Evolutionary conservation across 2,797 vertebrate species (phyloP).

Genomic region (Hemibagrus guttatus): DNA sequence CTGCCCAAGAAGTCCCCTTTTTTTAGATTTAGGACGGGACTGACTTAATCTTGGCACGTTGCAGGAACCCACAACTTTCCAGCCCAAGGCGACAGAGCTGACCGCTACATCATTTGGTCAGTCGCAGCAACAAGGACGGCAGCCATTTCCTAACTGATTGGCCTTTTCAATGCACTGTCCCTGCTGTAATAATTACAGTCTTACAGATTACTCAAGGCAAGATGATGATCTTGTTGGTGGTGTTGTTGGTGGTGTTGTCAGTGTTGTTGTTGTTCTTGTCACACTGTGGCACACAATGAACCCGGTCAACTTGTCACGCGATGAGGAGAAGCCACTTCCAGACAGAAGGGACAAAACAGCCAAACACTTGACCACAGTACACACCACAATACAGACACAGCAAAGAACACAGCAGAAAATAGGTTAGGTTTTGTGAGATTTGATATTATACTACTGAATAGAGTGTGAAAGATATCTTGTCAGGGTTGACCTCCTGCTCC

Average conservation of each 20-base stretch:
- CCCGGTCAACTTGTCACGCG: conserved; percentile 41
- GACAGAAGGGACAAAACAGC: conserved; percentile 34
- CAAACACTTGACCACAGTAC: conserved; percentile 38
- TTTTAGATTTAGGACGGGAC: conserved; percentile 65
- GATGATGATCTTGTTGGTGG: conserved; percentile 44
- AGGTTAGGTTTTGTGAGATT: conserved; percentile 29
- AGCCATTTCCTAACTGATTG: conserved; percentile 58
- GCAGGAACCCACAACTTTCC: conserved; percentile 64
- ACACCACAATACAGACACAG: conserved; percentile 37
- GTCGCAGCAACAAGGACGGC: conserved; percentile 54
- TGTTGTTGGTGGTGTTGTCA: conserved; percentile 25
- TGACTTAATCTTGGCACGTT: conserved; percentile 61
- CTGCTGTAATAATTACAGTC: conserved; percentile 59
- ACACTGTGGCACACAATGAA: conserved; percentile 23
- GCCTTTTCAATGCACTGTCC: conserved; percentile 53
- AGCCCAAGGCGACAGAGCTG: conserved; percentile 62
- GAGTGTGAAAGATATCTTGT: conserved; percentile 38
- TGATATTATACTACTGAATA: conserved; percentile 30
- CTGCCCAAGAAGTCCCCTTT: conserved; percentile 61
- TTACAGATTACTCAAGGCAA: conserved; percentile 38
- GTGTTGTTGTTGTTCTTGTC: conserved; percentile 30
- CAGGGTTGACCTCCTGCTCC: conserved; percentile 36
- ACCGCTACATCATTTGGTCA: conserved; percentile 65
- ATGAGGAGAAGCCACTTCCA: conserved; percentile 40
- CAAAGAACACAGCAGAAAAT: conserved; percentile 30